Evolutionary conservation across 2,888 invertebrate genomes (phyloP).

Genomic region (Cryptophagus acutangulus): DNA sequence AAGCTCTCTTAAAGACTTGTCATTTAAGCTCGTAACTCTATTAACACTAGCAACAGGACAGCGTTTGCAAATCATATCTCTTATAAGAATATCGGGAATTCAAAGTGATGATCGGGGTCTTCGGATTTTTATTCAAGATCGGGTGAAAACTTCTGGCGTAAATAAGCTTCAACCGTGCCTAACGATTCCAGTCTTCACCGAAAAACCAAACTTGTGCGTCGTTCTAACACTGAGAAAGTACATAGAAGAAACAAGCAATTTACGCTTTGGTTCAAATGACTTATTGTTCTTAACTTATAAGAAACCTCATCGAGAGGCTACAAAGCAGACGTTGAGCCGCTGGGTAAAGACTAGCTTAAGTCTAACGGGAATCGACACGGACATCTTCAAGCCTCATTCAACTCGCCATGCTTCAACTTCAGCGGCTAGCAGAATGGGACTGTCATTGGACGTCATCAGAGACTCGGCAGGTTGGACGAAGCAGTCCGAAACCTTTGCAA

Average conservation of each 20-base stretch:
- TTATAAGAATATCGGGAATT: slow-evolving; percentile 17
- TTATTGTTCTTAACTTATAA: slow-evolving; percentile 20
- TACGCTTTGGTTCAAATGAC: slow-evolving; percentile 4
- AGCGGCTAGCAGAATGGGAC: slow-evolving; percentile 20
- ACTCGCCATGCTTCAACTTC: slow-evolving; percentile 30
- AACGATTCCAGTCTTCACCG: slow-evolving; percentile 17
- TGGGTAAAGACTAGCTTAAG: slow-evolving; percentile 24
- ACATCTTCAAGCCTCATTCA: slow-evolving; percentile 23
- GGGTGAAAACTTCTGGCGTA: slow-evolving; percentile 16
- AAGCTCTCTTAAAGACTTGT: not conserved
- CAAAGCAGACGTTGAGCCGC: slow-evolving; percentile 22
- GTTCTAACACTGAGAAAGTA: slow-evolving; percentile 13
- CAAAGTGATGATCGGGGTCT: slow-evolving; percentile 2
- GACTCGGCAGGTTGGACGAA: slow-evolving; percentile 25
- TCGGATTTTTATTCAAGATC: slow-evolving; percentile 15
- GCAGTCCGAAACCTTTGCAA: slow-evolving; percentile 21
- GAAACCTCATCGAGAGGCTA: slow-evolving; percentile 20
- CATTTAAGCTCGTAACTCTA: slow-evolving; percentile 11
- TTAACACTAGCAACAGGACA: slow-evolving; percentile 10
- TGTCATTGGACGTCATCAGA: slow-evolving; percentile 24
- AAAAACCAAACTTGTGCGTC: slow-evolving; percentile 17
- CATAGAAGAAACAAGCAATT: slow-evolving; percentile 13
- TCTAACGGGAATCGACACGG: slow-evolving; percentile 23
- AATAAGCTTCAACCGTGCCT: slow-evolving; percentile 19
- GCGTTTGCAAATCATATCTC: slow-evolving; percentile 15